Conservation (phyloP, 2,888 invertebrate genomes). For the Carcina quercana region DNA sequence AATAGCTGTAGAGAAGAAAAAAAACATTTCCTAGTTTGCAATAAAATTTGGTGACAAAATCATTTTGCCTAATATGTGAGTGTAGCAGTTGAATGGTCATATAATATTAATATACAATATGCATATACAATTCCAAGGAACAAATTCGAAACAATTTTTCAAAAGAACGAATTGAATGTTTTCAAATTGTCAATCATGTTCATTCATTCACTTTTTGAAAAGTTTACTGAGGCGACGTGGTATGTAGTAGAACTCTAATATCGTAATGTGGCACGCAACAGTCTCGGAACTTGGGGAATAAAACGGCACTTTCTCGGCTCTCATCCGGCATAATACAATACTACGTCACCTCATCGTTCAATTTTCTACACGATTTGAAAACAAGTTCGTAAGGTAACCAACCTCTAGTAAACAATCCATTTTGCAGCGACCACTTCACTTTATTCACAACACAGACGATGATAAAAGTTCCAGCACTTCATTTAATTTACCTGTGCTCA, state of each 20-base stretch:
- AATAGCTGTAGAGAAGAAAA: too few species aligned
- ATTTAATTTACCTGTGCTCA: slow-evolving; percentile 90
- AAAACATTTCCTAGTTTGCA: too few species aligned
- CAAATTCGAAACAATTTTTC: too few species aligned
- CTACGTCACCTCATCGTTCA: slow-evolving; percentile 41
- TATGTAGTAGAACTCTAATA: slow-evolving; percentile 65
- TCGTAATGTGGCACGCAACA: slow-evolving; percentile 61
- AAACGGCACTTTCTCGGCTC: slow-evolving; percentile 64
- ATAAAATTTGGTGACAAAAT: too few species aligned
- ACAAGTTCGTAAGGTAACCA: slow-evolving; percentile 41
- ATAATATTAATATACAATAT: too few species aligned
- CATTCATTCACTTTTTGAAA: slow-evolving; percentile 70
- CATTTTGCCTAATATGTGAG: too few species aligned
- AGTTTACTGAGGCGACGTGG: slow-evolving; percentile 61
- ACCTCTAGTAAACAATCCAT: slow-evolving; percentile 48
- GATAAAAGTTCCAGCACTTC: slow-evolving; percentile 58
- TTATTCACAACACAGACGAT: slow-evolving; percentile 37
- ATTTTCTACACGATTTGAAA: too few species aligned
- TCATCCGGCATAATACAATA: slow-evolving; percentile 66
- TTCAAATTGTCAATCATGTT: too few species aligned
- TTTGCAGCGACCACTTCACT: slow-evolving; percentile 47
- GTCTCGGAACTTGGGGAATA: slow-evolving; percentile 51
- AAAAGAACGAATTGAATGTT: too few species aligned
- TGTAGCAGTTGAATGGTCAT: too few species aligned
- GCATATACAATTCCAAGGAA: too few species aligned